Percentiles rank a stretch among this genome's conserved stretches.
Evolutionary conservation across 2,113 vertebrate species (phyloP).

Genomic region (Opisthocomus hoazin): DNA sequence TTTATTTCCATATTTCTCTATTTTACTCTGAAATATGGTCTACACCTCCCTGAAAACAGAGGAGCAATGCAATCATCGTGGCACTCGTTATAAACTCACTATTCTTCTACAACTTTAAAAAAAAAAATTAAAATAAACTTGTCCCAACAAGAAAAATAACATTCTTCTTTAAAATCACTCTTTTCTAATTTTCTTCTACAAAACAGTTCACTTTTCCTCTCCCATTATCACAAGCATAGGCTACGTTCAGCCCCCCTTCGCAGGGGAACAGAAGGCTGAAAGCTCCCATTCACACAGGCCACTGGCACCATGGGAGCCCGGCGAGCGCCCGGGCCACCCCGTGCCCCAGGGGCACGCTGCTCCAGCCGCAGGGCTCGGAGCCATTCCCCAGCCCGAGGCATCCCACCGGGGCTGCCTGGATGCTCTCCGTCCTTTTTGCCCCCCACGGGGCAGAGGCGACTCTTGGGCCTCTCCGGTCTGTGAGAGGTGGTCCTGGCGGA

Average conservation of each 20-base stretch:
- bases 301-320: rapidly evolving
- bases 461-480: background rate
- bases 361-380: no score
- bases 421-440: background rate
- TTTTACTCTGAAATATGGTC: background rate
- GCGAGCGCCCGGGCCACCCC: no score
- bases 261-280: background rate
- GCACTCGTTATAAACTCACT: background rate
- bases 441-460: background rate
- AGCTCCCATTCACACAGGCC: background rate
- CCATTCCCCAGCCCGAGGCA: background rate
- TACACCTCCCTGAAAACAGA: background rate
- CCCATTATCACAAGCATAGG: rapidly evolving
- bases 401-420: rapidly evolving
- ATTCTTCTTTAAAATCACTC: background rate
- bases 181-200: background rate
- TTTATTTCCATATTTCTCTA: background rate
- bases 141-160: background rate
- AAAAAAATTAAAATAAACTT: background rate
- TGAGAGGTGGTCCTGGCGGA: background rate
- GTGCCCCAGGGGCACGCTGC: rapidly evolving
- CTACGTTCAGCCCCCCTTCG: background rate
- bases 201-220: background rate
- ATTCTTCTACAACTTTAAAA: background rate
- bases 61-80: background rate